Evolutionary conservation across 2,888 invertebrate species (phyloP), one percentile per base, ranked within the genome.

Genomic region (Esperia sulphurella): DNA sequence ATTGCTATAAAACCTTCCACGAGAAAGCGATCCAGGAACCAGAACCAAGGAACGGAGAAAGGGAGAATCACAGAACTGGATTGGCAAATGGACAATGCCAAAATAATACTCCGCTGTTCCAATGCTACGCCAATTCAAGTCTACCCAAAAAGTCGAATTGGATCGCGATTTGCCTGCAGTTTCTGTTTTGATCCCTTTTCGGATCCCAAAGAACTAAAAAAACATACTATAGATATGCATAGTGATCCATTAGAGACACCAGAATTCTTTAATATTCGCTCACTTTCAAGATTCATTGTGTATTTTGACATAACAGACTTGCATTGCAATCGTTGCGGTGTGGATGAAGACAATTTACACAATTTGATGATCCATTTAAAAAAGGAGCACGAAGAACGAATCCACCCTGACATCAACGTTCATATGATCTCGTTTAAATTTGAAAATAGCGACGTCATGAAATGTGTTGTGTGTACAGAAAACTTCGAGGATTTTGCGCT

Each of bases 51-150:
- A 45, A 60, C 14, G 0, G 43, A 40, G 30, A 46, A 40, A 12
- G 3, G 3, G 0, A 38, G 65, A 1, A 41, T 74, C 0, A 65
- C 75, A 0, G 80, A 83, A 52, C 50, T 80, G 0, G 79, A 79
- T 31, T 74, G 80, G 59, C 86, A 84, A 44, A 62, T 79, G 8
- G 79, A 82, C 1, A 83, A 82, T 39, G 75, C 83, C 1, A 68
- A 61, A 42, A 70, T 70, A 0, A 68, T 85, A 2, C 52, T 79
- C 0, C 65, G 66, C 46, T 71, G 58, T 21, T 74, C 85, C 0
- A 86, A 83, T 53, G 83, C 83, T 0, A 82, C 84, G 0, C 80
- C 79, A 0, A 76, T 86, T 6, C 68, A 79, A 0, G 68, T 74
- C 35, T 65, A 68, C 10, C 21, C 21, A 5, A 21, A 21, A 5